Percentiles rank a stretch among this genome's conserved stretches.
These are phyloP conservation scores for Minunthozetes semirufus DNA, from an alignment of 2,888 invertebrate genomes.

Conservation along the genomic window DNA sequence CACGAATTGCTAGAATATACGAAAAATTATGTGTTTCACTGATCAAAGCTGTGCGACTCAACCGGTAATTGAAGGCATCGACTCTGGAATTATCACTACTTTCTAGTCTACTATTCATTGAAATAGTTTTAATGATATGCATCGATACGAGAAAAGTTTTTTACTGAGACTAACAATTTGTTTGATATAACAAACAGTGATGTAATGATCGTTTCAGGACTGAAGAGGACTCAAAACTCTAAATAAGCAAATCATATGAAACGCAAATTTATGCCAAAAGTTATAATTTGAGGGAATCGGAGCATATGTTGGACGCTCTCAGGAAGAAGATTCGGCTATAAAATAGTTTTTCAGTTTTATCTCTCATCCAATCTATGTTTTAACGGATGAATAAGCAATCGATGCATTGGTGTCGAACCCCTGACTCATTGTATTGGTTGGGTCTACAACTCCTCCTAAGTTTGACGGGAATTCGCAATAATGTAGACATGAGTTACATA, in stretches of 20 bases:
- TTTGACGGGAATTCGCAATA: constrained; percentile 6
- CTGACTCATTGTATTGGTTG: neutral
- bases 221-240: neutral
- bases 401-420: neutral
- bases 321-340: no score
- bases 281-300: neutral
- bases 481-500: neutral
- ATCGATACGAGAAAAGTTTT: neutral
- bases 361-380: neutral
- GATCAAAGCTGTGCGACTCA: neutral
- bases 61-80: neutral
- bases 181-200: neutral
- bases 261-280: neutral
- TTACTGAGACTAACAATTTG: neutral
- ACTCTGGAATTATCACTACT: neutral
- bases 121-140: neutral
- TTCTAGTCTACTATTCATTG: neutral
- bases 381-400: neutral
- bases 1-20: constrained; percentile 1
- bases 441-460: constrained; percentile 7
- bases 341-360: no score
- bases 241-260: neutral
- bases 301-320: no score
- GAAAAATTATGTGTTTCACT: neutral
- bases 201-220: neutral